Evolutionary conservation across 2,797 vertebrate species (phyloP).

Genomic region (Acridotheres tristis): DNA sequence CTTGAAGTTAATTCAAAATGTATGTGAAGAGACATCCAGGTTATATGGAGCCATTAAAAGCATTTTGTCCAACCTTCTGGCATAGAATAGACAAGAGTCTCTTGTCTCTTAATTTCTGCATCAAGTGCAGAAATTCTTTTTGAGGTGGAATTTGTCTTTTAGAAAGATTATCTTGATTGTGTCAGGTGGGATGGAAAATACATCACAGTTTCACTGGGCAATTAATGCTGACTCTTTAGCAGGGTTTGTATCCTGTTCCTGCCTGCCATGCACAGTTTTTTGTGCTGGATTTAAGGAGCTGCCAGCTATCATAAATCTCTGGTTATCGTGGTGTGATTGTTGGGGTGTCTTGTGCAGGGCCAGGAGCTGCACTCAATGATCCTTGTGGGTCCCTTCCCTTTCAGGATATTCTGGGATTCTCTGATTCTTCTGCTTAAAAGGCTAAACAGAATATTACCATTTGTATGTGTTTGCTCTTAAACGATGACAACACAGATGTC

Average conservation of each 20-base stretch:
- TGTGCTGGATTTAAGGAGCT: not conserved
- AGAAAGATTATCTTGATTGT: not conserved
- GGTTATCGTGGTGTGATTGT: not conserved
- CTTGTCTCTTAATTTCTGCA: not conserved
- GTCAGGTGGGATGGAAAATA: not conserved
- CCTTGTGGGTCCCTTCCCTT: not conserved
- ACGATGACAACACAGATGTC: not conserved
- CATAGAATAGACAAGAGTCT: not conserved
- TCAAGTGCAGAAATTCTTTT: not conserved
- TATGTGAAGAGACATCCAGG: not conserved
- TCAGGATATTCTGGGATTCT: not conserved
- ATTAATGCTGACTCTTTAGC: not conserved
- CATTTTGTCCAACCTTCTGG: not conserved
- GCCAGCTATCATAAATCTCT: not conserved
- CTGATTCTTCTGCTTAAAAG: not conserved
- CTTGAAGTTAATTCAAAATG: not conserved
- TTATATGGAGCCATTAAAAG: not conserved
- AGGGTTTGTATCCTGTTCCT: not conserved
- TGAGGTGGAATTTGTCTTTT: not conserved
- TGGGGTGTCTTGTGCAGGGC: not conserved
- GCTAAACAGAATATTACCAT: not conserved
- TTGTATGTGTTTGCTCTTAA: not conserved
- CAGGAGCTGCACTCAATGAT: not conserved
- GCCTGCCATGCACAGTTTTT: not conserved
- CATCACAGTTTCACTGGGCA: not conserved